Percentiles rank a stretch among this genome's conserved stretches.
phyloP scores from a whole-genome alignment of 2,888 invertebrate genomes.

The Lottia gigantea region DNA sequence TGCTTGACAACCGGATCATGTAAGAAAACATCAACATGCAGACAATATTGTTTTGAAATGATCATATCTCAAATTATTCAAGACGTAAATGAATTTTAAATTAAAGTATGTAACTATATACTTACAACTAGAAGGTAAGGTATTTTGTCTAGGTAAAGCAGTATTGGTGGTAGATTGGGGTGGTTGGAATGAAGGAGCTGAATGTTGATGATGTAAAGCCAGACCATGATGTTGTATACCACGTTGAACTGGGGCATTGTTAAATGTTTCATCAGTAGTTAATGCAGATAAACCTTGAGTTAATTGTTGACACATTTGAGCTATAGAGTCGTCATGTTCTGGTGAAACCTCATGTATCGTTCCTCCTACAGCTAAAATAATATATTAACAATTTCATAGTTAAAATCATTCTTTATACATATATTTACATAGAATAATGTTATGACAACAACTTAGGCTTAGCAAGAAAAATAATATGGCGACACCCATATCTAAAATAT shows the following conservation, averaged over 20 bases:
- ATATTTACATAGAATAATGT: too few relatives aligned
- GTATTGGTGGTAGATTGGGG: slow-evolving; percentile 31
- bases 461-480: too few relatives aligned
- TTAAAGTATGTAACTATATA: not conserved
- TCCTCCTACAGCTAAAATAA: slow-evolving; percentile 72
- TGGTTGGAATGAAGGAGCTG: slow-evolving; percentile 34
- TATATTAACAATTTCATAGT: not conserved
- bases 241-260: slow-evolving; percentile 31
- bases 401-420: not conserved
- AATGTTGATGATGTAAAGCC: slow-evolving; percentile 31
- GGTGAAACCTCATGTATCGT: slow-evolving; percentile 84
- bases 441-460: too few relatives aligned
- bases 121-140: slow-evolving; percentile 29
- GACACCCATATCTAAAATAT: too few relatives aligned
- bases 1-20: too few relatives aligned
- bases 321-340: slow-evolving; percentile 72
- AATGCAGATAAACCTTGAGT: slow-evolving; percentile 81
- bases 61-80: too few relatives aligned
- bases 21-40: too few relatives aligned
- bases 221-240: slow-evolving; percentile 34
- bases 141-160: slow-evolving; percentile 43
- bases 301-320: slow-evolving; percentile 82
- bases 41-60: too few relatives aligned
- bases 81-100: too few relatives aligned
- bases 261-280: slow-evolving; percentile 72